Evolutionary conservation across 2,113 vertebrate species (phyloP).

Genomic region (Herpailurus yagouaroundi): DNA sequence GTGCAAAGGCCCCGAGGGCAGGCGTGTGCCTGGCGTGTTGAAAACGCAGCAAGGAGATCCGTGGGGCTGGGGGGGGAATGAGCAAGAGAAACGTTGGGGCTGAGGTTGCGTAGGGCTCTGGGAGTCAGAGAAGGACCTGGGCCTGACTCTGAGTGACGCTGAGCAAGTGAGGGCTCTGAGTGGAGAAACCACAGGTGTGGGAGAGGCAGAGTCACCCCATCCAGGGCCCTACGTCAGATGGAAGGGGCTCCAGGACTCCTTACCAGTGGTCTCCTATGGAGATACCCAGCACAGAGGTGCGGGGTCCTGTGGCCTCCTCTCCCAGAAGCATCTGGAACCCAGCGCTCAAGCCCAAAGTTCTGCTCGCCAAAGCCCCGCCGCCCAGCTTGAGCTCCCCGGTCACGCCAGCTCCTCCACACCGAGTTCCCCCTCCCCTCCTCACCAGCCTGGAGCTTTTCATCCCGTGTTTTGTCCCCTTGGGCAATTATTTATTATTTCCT

Average conservation of each 20-base stretch:
- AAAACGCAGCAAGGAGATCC: background rate
- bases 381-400: background rate
- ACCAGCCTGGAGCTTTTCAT: slow-evolving; percentile 56
- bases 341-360: background rate
- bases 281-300: background rate
- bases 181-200: accelerated
- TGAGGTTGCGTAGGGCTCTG: accelerated
- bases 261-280: background rate
- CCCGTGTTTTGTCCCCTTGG: slow-evolving; percentile 52
- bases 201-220: background rate
- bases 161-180: background rate
- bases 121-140: background rate
- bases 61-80: background rate
- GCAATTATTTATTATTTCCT: slow-evolving; percentile 77
- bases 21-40: background rate
- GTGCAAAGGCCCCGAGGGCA: background rate
- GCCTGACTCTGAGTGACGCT: background rate
- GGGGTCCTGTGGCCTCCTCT: background rate
- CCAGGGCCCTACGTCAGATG: background rate
- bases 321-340: background rate
- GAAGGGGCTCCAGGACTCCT: background rate
- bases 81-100: background rate
- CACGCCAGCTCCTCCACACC: background rate
- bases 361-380: background rate
- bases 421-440: background rate